Conservation (phyloP, 2,797 vertebrate genomes). For the Peromyscus aztecus region DNA sequence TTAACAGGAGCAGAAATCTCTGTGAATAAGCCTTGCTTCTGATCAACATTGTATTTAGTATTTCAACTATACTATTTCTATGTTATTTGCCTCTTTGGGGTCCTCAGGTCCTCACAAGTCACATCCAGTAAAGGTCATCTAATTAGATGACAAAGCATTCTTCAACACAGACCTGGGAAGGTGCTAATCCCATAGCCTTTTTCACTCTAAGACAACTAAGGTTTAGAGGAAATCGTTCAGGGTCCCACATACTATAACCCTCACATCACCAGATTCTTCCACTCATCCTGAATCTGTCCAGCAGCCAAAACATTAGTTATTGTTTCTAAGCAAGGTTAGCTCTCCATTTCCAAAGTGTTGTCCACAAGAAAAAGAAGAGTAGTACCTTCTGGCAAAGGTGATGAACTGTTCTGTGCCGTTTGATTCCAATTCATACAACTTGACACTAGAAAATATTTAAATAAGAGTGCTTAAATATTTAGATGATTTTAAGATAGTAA, state of each 20-base stretch:
- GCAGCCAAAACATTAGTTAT: background rate
- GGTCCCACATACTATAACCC: background rate
- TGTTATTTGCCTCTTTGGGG: background rate
- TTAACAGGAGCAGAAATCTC: background rate
- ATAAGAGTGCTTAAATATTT: background rate
- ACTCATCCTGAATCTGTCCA: background rate
- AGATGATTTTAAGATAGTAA: background rate
- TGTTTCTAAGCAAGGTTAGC: background rate
- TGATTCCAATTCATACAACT: too few species aligned
- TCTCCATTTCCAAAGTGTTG: background rate
- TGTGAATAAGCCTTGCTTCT: background rate
- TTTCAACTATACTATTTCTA: background rate
- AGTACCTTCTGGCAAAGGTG: background rate
- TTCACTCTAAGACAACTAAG: background rate
- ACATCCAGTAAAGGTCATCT: background rate
- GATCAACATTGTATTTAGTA: background rate
- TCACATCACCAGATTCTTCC: background rate
- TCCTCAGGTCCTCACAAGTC: background rate
- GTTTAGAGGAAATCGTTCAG: slow-evolving; percentile 7
- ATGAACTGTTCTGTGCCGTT: too few species aligned
- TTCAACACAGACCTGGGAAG: background rate
- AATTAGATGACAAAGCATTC: background rate
- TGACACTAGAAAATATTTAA: slow-evolving; percentile 59
- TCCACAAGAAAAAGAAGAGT: background rate
- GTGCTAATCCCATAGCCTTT: background rate